Base-by-base conservation (phyloP, 2,888 invertebrate species). In the Cerastis leucographa region DNA sequence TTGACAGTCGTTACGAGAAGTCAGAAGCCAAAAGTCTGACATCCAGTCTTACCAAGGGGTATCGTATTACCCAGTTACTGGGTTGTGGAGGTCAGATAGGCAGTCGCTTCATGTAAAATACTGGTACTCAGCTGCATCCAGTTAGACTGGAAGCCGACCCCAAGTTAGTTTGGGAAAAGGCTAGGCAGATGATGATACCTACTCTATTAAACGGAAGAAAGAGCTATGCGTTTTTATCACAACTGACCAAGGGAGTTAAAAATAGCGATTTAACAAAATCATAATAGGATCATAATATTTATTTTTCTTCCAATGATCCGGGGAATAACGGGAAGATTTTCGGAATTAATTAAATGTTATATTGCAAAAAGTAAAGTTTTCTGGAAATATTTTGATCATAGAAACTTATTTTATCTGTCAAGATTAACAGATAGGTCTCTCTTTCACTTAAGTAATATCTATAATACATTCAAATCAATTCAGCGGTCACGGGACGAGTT, bases 381-480 rank as follows among this genome's bases (percentile, higher is more conserved):
- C 25, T 25, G 6, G 2, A 56, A 56, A 25, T 0, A 56, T 25
- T 56, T 51, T 22, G 11, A 8, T 22, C 51, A 51, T 0, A 56
- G 25, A 49, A 71, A 49, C 4, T 40, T 0, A 35, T 4, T 19
- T 25, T n/a, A 14, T 71, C 25, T 71, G 46, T 3, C 6, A 49
- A 70, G 1, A 6, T 9, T 25, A 46, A 70, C 14, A 19, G 3
- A 69, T 1, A n/a, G 7, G 2, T 12, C 25, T 6, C 14, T 14
- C 29, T n/a, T 49, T 35, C 22, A 51, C 35, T 17, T 22, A 49
- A n/a, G 49, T 25, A 61, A 40, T 71, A 11, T 44, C 1, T 14
- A 29, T 51, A 49, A 76, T 29, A 49, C 49, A 78, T 80, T 65
- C 22, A 73, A 51, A 65, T 51, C 2, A 22, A 65, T 73, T 80